Conservation (phyloP, 2,113 vertebrate genomes). For the Anguilla japonica region DNA sequence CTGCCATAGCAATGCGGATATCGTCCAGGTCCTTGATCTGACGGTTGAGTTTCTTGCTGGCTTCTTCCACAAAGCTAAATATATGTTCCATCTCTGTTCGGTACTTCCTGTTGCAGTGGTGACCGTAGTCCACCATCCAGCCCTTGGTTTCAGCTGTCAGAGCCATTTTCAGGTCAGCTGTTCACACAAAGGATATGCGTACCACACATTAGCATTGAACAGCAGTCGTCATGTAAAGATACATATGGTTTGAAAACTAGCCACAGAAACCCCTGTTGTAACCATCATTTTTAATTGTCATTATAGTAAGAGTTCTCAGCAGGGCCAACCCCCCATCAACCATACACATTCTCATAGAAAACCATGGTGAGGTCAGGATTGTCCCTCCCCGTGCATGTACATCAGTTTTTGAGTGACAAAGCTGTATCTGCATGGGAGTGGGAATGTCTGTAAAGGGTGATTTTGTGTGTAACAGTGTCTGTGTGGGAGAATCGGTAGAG, state of each 20-base stretch:
- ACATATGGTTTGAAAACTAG: neutral
- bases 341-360: neutral
- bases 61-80: constrained; percentile 84
- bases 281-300: no score
- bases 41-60: constrained; percentile 84
- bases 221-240: neutral
- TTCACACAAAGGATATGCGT: constrained; percentile 27
- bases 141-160: constrained; percentile 84
- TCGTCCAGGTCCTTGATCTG: constrained; percentile 90
- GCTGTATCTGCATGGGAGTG: neutral
- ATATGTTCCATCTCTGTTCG: constrained; percentile 86
- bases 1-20: constrained; percentile 84
- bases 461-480: neutral
- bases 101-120: constrained; percentile 85
- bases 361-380: neutral
- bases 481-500: neutral
- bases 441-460: neutral
- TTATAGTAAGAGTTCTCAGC: neutral
- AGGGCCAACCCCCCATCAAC: neutral
- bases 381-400: neutral
- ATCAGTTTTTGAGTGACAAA: neutral
- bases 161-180: constrained; percentile 84
- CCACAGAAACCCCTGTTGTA: no score
- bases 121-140: constrained; percentile 84
- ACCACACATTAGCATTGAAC: neutral